Evolutionary conservation across 2,797 vertebrate genomes (phyloP).

Genomic region (Ctenosaura bakeri): DNA sequence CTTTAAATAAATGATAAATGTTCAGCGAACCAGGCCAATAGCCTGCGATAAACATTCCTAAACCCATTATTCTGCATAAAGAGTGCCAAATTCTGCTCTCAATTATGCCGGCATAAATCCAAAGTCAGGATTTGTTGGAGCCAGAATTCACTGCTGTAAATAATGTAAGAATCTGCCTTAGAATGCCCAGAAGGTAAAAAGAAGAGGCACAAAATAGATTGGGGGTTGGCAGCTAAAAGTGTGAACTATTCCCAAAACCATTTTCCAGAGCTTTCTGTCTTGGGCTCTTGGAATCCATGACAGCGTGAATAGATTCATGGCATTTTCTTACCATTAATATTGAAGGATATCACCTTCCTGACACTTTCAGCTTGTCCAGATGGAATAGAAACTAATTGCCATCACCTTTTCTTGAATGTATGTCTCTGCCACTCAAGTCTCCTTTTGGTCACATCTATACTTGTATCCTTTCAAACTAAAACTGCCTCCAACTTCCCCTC

Average conservation of each 20-base stretch:
- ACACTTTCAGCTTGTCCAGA: slow-evolving; percentile 19
- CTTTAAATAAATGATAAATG: slow-evolving; percentile 40
- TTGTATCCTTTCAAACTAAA: neutral
- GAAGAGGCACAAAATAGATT: slow-evolving; percentile 8
- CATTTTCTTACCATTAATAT: slow-evolving; percentile 34
- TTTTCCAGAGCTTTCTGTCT: slow-evolving; percentile 28
- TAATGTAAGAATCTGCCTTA: slow-evolving; percentile 30
- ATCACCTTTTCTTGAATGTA: slow-evolving; percentile 10
- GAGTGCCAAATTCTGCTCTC: slow-evolving; percentile 37
- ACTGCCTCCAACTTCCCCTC: too few species aligned
- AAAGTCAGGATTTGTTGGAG: slow-evolving; percentile 32
- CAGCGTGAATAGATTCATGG: neutral
- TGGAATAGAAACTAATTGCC: slow-evolving; percentile 28
- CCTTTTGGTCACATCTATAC: neutral
- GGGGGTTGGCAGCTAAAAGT: slow-evolving; percentile 2
- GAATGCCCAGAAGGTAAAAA: neutral
- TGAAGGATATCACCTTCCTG: slow-evolving; percentile 24
- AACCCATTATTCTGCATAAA: slow-evolving; percentile 33
- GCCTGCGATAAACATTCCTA: slow-evolving; percentile 23
- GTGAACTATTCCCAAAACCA: slow-evolving; percentile 10
- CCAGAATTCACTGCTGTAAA: slow-evolving; percentile 22
- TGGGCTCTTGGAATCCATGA: neutral
- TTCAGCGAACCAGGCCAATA: slow-evolving; percentile 35
- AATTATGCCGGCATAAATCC: slow-evolving; percentile 30
- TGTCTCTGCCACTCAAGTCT: neutral